Evolutionary conservation across 2,113 vertebrate genomes (phyloP).

Genomic region (Mus spicilegus): DNA sequence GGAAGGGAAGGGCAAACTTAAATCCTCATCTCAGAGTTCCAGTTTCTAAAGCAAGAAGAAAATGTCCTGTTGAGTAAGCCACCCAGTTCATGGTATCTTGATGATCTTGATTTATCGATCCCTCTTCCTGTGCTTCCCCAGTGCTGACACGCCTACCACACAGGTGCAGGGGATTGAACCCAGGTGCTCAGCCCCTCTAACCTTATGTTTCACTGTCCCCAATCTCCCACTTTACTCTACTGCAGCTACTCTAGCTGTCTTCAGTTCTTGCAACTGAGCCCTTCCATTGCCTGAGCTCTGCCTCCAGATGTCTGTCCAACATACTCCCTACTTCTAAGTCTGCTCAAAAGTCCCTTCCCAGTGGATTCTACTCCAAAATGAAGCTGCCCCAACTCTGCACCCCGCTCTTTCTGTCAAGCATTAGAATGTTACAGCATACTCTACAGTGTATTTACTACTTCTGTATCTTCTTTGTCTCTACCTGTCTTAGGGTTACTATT

Average conservation of each 20-base stretch:
- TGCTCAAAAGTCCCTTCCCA: background rate
- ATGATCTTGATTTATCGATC: background rate
- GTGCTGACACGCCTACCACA: background rate
- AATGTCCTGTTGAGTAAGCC: background rate
- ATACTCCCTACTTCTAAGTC: background rate
- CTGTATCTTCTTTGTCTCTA: slow-evolving; percentile 17
- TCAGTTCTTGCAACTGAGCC: background rate
- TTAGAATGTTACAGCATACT: background rate
- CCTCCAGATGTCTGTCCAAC: background rate
- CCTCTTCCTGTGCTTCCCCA: background rate
- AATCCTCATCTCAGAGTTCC: background rate
- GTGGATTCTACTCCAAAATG: background rate
- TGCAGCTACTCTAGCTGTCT: background rate
- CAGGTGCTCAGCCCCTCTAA: background rate
- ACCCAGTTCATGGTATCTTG: background rate
- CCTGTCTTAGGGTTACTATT: background rate
- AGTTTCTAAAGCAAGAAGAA: background rate
- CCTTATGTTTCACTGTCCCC: background rate
- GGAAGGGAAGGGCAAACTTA: background rate
- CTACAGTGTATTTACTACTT: background rate
- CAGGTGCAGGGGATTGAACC: background rate
- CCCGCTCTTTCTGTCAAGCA: background rate
- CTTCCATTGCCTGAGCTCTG: background rate
- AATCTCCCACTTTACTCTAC: background rate
- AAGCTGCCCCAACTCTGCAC: background rate